A percentile compares a stretch with the other conserved stretches of the same genome.
phyloP scores from a whole-genome alignment of 2,797 vertebrate species.

The Silurus lanzhouensis region DNA sequence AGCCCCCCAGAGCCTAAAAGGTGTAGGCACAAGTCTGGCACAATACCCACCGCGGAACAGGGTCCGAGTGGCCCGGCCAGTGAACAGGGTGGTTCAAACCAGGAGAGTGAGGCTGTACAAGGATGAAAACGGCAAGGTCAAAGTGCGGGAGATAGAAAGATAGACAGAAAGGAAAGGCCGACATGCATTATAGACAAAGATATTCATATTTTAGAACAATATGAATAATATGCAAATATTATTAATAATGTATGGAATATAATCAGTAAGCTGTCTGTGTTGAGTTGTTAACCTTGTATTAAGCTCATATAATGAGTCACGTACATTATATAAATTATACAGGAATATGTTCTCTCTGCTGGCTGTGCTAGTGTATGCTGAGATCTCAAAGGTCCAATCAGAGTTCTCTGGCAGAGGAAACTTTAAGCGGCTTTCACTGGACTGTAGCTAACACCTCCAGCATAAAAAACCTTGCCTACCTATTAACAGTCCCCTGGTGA shows the following conservation, averaged over 20 bases:
- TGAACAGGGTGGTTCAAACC: slow-evolving; percentile 63
- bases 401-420: slow-evolving; percentile 37
- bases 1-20: slow-evolving; percentile 56
- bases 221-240: background rate
- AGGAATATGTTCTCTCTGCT: slow-evolving; percentile 17
- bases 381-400: slow-evolving; percentile 45
- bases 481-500: slow-evolving; percentile 7
- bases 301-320: background rate
- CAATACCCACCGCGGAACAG: slow-evolving; percentile 50
- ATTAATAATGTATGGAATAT: slow-evolving; percentile 14
- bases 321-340: slow-evolving; percentile 8
- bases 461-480: slow-evolving; percentile 27
- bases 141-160: slow-evolving; percentile 56
- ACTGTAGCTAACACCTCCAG: slow-evolving; percentile 40
- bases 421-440: slow-evolving; percentile 18
- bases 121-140: slow-evolving; percentile 52
- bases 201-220: background rate
- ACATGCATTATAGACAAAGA: background rate
- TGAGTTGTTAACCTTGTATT: background rate
- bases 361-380: slow-evolving; percentile 29
- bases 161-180: slow-evolving; percentile 38
- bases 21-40: slow-evolving; percentile 54
- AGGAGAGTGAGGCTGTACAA: slow-evolving; percentile 68
- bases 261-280: background rate
- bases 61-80: slow-evolving; percentile 40